A percentile compares a stretch with the other conserved stretches of the same genome.
Conservation (phyloP, 2,888 invertebrate genomes). For the Aspidiotus rigidus region DNA sequence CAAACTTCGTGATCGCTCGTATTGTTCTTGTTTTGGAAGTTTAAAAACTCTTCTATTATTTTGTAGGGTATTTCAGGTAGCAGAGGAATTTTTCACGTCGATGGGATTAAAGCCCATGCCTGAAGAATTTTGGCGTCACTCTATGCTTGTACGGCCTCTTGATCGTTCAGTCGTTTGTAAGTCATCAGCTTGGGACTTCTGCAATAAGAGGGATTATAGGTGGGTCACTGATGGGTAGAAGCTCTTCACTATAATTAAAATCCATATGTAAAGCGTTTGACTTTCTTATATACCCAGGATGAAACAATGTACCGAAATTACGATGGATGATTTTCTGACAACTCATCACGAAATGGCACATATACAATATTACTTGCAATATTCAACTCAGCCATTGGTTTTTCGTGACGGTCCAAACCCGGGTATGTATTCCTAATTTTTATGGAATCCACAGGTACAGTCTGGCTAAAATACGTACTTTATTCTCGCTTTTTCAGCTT, state of each 20-base stretch:
- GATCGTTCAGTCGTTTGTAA: constrained; percentile 64
- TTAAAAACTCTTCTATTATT: not conserved
- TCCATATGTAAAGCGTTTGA: not conserved
- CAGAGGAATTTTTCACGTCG: constrained; percentile 73
- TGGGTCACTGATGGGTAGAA: constrained; percentile 40
- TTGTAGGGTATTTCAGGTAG: constrained; percentile 50
- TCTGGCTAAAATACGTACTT: not conserved
- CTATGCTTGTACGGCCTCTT: constrained; percentile 65
- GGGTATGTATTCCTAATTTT: constrained; percentile 47
- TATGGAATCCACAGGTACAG: not conserved
- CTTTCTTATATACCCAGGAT: constrained; percentile 52
- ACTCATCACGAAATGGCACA: constrained; percentile 79
- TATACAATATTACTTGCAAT: constrained; percentile 70
- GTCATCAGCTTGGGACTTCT: constrained; percentile 78
- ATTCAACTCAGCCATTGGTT: constrained; percentile 61
- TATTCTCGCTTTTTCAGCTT: constrained; percentile 49
- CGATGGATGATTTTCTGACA: constrained; percentile 64
- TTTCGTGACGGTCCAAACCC: constrained; percentile 76
- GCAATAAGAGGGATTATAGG: constrained; percentile 73
- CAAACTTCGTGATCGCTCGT: no score
- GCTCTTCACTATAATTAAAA: not conserved
- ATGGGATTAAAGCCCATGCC: constrained; percentile 70
- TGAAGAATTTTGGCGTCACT: constrained; percentile 74
- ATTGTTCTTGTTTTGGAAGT: no score
- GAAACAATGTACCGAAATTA: constrained; percentile 71